These are phyloP conservation scores for Telenomus remus DNA, from an alignment of 1,140 invertebrate genomes.

Conservation along the genomic window DNA sequence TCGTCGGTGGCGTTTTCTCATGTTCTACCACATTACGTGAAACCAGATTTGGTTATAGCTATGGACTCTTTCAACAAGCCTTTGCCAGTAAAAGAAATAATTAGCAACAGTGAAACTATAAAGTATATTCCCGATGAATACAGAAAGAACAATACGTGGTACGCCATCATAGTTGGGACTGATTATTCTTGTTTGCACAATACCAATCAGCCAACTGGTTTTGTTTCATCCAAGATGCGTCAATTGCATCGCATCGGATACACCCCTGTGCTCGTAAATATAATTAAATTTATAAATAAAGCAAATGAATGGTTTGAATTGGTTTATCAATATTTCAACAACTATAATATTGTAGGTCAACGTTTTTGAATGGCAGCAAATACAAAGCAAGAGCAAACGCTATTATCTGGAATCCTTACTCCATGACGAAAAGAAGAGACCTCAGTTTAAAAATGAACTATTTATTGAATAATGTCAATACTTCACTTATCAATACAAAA, in stretches of 20 bases:
- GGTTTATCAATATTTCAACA: no score
- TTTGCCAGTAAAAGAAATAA: constrained; percentile 48
- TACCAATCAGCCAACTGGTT: constrained; percentile 68
- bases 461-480: constrained; percentile 14
- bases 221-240: constrained; percentile 73
- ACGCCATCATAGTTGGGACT: constrained; percentile 70
- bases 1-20: constrained; percentile 69
- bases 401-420: constrained; percentile 46
- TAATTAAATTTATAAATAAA: no score
- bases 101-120: constrained; percentile 67
- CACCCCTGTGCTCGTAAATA: constrained; percentile 76
- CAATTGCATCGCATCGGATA: constrained; percentile 78
- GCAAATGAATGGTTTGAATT: no score
- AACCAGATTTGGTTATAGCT: constrained; percentile 77
- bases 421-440: constrained; percentile 20
- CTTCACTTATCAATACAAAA: no score
- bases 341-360: no score
- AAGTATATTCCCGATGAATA: constrained; percentile 68
- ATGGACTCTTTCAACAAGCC: constrained; percentile 70
- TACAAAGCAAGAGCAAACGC: not conserved
- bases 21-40: constrained; percentile 77
- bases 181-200: constrained; percentile 69
- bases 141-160: constrained; percentile 67
- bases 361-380: not conserved
- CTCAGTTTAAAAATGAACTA: constrained; percentile 16